Conservation (phyloP, 2,113 vertebrate genomes). For the Sylvietta virens region DNA sequence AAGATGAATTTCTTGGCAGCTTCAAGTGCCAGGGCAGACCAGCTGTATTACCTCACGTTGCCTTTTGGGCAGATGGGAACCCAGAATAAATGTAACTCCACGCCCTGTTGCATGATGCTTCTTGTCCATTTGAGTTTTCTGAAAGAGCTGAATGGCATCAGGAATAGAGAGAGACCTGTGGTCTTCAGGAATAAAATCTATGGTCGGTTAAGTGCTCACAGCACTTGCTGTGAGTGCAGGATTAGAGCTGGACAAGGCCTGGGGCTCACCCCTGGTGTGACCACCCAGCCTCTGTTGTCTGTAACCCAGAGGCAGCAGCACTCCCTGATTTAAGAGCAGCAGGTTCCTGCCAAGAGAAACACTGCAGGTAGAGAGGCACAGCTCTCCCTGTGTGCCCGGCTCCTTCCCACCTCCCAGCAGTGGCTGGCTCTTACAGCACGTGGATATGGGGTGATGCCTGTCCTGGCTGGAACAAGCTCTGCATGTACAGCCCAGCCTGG, state of each 20-base stretch:
- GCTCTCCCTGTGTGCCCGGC: neutral
- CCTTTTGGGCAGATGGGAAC: conserved; percentile 59
- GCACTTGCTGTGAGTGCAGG: neutral
- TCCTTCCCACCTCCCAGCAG: neutral
- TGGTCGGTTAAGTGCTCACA: neutral
- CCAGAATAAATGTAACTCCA: conserved; percentile 46
- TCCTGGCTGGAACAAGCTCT: neutral
- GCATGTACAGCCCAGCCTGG: neutral
- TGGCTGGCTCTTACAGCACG: neutral
- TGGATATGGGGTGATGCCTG: neutral
- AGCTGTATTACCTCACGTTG: conserved; percentile 62
- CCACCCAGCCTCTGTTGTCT: neutral
- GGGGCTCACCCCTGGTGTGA: neutral
- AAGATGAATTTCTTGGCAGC: conserved; percentile 63
- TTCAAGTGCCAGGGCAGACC: conserved; percentile 42
- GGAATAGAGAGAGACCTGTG: neutral
- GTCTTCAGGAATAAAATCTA: neutral
- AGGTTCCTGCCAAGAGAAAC: neutral
- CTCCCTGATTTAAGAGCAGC: neutral
- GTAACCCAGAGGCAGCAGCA: neutral
- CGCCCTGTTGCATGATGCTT: conserved; percentile 39
- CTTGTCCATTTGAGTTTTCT: conserved; percentile 35
- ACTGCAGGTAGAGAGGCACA: neutral
- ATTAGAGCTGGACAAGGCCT: neutral
- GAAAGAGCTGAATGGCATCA: neutral